phyloP scores from a whole-genome alignment of 1,140 invertebrate genomes.

The Drosophila hydei region DNA sequence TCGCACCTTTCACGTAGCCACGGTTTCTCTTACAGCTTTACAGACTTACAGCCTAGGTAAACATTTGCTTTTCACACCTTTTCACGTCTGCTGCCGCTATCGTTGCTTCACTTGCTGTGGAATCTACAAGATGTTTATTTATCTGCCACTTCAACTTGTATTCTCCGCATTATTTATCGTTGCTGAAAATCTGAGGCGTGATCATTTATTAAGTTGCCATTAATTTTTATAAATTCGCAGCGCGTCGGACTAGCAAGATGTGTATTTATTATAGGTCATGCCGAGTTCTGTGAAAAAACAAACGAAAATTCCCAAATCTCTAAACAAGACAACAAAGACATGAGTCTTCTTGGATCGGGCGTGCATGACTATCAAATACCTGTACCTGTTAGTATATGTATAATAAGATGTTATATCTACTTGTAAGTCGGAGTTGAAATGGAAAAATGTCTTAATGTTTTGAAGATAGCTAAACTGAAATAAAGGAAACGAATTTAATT shows the following conservation, averaged over 20 bases:
- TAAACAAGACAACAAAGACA: slow-evolving; percentile 9
- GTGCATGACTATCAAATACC: neutral
- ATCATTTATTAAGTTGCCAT: slow-evolving; percentile 59
- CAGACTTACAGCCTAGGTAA: slow-evolving; percentile 1
- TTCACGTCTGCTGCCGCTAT: neutral
- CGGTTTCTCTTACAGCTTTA: slow-evolving; percentile 26
- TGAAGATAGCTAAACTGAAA: no score
- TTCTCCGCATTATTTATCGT: slow-evolving; percentile 50
- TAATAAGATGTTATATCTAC: neutral
- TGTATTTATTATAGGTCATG: slow-evolving; percentile 56
- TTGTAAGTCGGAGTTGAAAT: neutral
- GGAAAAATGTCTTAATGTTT: no score
- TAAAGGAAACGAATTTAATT: no score
- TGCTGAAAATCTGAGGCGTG: slow-evolving; percentile 49
- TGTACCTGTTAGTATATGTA: neutral
- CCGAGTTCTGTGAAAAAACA: slow-evolving; percentile 26
- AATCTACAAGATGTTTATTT: slow-evolving; percentile 43
- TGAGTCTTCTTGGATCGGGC: neutral
- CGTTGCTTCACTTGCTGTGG: slow-evolving; percentile 14
- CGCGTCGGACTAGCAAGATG: slow-evolving; percentile 46
- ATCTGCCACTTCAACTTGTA: slow-evolving; percentile 38
- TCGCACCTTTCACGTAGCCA: slow-evolving; percentile 40
- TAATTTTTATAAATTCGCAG: slow-evolving; percentile 33
- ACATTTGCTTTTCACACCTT: slow-evolving; percentile 22
- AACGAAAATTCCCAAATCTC: slow-evolving; percentile 19